Evolutionary conservation across 2,888 invertebrate species (phyloP), one percentile per base, ranked within the genome.

Genomic region (Thereva nobilitata): DNA sequence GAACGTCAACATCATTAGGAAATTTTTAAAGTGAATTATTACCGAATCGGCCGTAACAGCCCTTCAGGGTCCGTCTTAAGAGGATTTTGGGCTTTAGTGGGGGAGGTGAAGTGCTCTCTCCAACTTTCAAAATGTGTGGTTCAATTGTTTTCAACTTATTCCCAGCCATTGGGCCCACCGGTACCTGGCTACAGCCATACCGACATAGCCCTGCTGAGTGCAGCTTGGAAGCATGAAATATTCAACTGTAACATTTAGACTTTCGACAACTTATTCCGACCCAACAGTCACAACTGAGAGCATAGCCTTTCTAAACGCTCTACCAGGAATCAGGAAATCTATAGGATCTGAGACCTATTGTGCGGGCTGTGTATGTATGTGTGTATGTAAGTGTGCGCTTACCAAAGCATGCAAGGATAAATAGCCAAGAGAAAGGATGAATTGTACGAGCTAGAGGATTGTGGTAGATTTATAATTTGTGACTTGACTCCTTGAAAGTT

Each of bases 21-120:
- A 35, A 37, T 63, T 63, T 63, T 49, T n/a, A 65, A 68, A 63
- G 70, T 71, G 70, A 71, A 69, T 70, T 71, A 71, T 71, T 70
- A 70, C 68, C 65, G 70, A 71, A 66, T 70, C 67, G 66, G 64
- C 68, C 67, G 65, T 70, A 70, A 70, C 66, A 71, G 59, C 67
- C 67, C 68, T 68, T 63, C 49, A 63, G 35, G 23, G 34, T 23
- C 35, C 55, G 41, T 56, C 41, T 56, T 42, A 23, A 44, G 55
- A 23, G 42, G 23, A 42, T 41, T 23, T 23, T 2, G 23, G 23
- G 23, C 34, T n/a, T 37, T 3, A 23, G 34, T 23, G 42, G 35
- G 34, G 55, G 23, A 56, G 55, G 42, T 56, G 55, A 56, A 56
- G 55, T 41, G 55, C 44, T 23, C 55, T 56, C 44, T 23, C 23